Evolutionary conservation across 2,888 invertebrate species (phyloP).

Genomic region (Slavum lentiscoides): DNA sequence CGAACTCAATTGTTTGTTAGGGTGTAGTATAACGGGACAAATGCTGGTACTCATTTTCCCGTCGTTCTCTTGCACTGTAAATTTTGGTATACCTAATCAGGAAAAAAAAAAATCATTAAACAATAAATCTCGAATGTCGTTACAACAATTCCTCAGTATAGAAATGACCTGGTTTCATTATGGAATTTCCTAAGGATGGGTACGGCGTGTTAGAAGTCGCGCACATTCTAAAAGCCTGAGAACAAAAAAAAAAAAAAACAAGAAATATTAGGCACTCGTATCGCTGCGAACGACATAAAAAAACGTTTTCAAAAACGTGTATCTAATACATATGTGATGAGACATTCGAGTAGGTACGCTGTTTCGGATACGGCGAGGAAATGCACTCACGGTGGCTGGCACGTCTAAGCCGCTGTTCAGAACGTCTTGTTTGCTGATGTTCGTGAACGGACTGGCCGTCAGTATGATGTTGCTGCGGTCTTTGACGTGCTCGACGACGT

Average conservation of each 20-base stretch:
- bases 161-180: constrained; percentile 30
- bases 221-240: constrained; percentile 25
- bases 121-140: too few relatives aligned
- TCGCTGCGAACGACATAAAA: too few relatives aligned
- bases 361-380: too few relatives aligned
- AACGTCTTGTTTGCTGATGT: constrained; percentile 16
- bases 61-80: constrained; percentile 9
- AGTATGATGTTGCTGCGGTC: constrained; percentile 24
- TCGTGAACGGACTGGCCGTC: constrained; percentile 34
- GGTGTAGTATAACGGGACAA: constrained; percentile 23
- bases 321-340: too few relatives aligned
- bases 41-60: neutral
- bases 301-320: too few relatives aligned
- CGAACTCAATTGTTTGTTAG: constrained; percentile 20
- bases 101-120: neutral
- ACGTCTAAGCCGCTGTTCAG: constrained; percentile 3
- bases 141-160: neutral
- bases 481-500: constrained; percentile 20
- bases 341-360: too few relatives aligned
- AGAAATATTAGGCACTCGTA: neutral
- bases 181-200: constrained; percentile 8
- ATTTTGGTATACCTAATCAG: constrained; percentile 28
- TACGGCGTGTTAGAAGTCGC: neutral
- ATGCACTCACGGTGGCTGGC: neutral
- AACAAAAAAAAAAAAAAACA: constrained; percentile 4